Evolutionary conservation across 2,113 vertebrate species (phyloP).

Genomic region (Seriola quinqueradiata): DNA sequence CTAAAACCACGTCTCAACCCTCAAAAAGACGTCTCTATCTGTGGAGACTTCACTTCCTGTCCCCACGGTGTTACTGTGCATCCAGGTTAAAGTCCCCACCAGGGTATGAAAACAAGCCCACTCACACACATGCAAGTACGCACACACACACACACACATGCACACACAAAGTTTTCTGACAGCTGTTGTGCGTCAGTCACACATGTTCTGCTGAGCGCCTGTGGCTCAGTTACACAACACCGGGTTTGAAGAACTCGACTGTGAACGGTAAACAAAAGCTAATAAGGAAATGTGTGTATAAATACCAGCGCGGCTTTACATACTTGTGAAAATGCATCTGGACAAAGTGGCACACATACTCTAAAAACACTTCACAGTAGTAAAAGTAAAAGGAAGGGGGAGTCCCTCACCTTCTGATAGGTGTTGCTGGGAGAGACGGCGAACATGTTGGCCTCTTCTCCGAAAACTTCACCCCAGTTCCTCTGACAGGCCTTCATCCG

Average conservation of each 20-base stretch:
- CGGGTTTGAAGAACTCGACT: conserved; percentile 6
- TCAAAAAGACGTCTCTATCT: no score
- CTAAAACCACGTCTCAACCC: no score
- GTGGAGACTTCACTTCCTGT: no score
- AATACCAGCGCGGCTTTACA: conserved; percentile 15
- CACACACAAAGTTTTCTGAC: conserved; percentile 31
- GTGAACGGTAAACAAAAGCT: conserved; percentile 39
- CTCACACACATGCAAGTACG: no score
- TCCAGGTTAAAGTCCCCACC: no score
- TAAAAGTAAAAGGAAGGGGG: neutral
- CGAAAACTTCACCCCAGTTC: conserved; percentile 97
- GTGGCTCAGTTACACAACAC: conserved; percentile 47
- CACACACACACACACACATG: neutral
- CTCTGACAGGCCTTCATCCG: conserved; percentile 97
- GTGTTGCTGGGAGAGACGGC: conserved; percentile 92
- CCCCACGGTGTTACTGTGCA: no score
- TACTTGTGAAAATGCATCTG: neutral
- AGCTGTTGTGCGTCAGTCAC: conserved; percentile 72
- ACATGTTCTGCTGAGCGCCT: conserved; percentile 38
- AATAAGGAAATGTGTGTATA: conserved; percentile 26
- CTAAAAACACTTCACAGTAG: neutral
- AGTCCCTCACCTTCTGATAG: conserved; percentile 90
- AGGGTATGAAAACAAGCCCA: no score
- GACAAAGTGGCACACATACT: conserved; percentile 2
- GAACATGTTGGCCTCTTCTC: conserved; percentile 93